Evolutionary conservation across 2,888 invertebrate species (phyloP).

Genomic region (Allygus modestus): DNA sequence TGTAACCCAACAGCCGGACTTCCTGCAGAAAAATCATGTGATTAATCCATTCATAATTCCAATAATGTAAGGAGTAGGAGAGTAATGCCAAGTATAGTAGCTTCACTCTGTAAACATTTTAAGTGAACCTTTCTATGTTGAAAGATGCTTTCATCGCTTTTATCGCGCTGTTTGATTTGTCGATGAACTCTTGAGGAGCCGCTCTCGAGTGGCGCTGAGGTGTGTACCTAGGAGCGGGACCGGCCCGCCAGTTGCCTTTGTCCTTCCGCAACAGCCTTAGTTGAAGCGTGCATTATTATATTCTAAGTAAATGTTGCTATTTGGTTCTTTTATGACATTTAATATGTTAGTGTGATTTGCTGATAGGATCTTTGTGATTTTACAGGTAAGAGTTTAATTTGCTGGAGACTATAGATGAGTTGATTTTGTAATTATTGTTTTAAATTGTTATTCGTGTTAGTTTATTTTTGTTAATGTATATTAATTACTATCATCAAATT

Average conservation of each 20-base stretch:
- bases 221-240: neutral
- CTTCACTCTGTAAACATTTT: too few relatives aligned
- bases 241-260: neutral
- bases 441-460: too few relatives aligned
- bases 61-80: too few relatives aligned
- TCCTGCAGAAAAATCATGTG: too few relatives aligned
- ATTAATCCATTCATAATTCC: too few relatives aligned
- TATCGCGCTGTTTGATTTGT: slow-evolving; percentile 23
- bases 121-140: too few relatives aligned
- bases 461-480: too few relatives aligned
- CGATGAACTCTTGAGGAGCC: slow-evolving; percentile 5
- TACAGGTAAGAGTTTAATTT: neutral
- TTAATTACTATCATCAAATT: too few relatives aligned
- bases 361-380: neutral
- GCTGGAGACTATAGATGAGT: too few relatives aligned
- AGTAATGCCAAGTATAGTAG: too few relatives aligned
- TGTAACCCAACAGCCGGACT: too few relatives aligned
- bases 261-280: neutral
- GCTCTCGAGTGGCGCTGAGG: neutral
- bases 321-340: neutral
- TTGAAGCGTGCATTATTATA: neutral
- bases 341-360: neutral
- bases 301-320: neutral
- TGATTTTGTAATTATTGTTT: too few relatives aligned
- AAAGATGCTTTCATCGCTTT: neutral